phyloP scores from a whole-genome alignment of 2,113 vertebrate genomes.

The Ibidorhyncha struthersii region DNA sequence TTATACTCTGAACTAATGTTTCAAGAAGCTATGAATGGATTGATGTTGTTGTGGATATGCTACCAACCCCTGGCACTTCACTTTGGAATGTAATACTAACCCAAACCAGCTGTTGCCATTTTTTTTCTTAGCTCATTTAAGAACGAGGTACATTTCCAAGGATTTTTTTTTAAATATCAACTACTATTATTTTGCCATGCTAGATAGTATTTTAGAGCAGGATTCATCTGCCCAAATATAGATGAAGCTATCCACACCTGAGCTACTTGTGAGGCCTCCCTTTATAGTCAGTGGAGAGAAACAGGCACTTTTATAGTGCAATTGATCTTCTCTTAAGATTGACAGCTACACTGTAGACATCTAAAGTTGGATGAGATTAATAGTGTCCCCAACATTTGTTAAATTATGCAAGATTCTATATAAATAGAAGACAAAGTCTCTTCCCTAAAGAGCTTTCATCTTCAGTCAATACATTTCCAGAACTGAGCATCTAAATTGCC shows the following conservation, averaged over 20 bases:
- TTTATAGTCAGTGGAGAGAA: conserved; percentile 57
- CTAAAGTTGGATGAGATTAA: conserved; percentile 70
- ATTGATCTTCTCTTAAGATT: conserved; percentile 72
- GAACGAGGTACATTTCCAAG: neutral
- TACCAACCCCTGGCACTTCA: neutral
- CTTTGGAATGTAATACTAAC: neutral
- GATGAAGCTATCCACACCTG: conserved; percentile 44
- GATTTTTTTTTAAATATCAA: neutral
- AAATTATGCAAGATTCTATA: conserved; percentile 69
- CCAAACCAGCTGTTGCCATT: neutral
- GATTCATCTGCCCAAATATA: neutral
- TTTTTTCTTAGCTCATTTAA: neutral
- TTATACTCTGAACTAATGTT: neutral
- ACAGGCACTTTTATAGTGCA: conserved; percentile 55
- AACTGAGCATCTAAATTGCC: conserved; percentile 65
- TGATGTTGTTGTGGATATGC: neutral
- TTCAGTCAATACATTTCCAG: conserved; percentile 65
- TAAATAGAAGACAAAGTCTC: conserved; percentile 69
- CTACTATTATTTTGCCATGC: neutral
- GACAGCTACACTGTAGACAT: conserved; percentile 67
- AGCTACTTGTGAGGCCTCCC: conserved; percentile 60
- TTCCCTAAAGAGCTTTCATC: conserved; percentile 67
- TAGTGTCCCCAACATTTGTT: conserved; percentile 68
- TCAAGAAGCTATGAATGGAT: neutral
- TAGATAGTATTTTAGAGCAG: neutral